Evolutionary conservation across 2,888 invertebrate genomes (phyloP), one percentile per base, ranked within the genome.

Genomic region (Norana najaformis): DNA sequence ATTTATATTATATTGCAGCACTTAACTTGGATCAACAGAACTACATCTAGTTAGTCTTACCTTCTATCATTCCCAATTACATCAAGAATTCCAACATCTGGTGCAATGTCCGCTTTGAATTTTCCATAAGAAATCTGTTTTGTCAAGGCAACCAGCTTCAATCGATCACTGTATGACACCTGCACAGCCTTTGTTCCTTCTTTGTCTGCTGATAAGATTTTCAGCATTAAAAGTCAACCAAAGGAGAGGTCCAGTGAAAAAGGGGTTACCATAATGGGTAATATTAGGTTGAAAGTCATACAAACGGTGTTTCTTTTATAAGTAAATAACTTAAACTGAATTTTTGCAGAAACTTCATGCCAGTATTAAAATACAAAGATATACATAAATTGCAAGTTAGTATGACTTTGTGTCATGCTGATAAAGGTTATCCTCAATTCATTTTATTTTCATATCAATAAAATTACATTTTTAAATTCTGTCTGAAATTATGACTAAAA

Each of bases 121-220:
- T 94, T 94, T 0, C 99, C 99, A 95, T 98, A 97, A 23, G 96
- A 96, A 18, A 97, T 97, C 96, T 99, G 99, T 94, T 98, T 98
- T 20, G 97, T 97, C 93, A 97, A 97, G 2, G 98, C 98, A 35
- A 98, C 97, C 92, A 99, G 95, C 94, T 97, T 97, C 90, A 98
- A 95, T 94, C 98, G 97, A 94, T 99, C 98, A 95, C 98, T 97
- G 95, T 99, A 99, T 88, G 98, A 97, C 91, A 98, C 96, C 94
- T 98, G 98, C 89, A 99, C 96, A 6, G 98, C 98, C 96, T 98
- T 99, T 30, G 98, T 99, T n/a, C 98, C 98, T 95, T 98, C 97
- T 95, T 98, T 98, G 95, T 99, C 98, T 98, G 95, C 34, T 96
- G 96, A 92, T 92, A 91, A 92, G n/a, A 53, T 53, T 30, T 53